These are phyloP conservation scores for Girardia tigrina DNA, from an alignment of 2,888 invertebrate genomes.

Conservation along the genomic window DNA sequence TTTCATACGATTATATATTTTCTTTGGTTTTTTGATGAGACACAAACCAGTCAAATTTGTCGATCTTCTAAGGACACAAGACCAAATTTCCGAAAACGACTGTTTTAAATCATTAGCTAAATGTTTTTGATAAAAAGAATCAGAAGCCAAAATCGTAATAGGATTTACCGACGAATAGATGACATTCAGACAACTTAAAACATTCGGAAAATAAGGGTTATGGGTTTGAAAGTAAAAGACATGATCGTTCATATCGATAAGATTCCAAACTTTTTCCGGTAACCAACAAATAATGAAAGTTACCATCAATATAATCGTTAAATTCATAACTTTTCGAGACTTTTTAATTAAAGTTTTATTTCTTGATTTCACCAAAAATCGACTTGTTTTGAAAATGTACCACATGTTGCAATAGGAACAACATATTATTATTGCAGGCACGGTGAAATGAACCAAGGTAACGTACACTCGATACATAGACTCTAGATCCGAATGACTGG, in stretches of 20 bases:
- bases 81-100: no score
- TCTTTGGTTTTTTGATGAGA: background rate
- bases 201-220: background rate
- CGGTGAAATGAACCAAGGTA: background rate
- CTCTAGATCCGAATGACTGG: no score
- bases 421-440: background rate
- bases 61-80: no score
- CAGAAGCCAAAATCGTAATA: background rate
- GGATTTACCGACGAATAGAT: background rate
- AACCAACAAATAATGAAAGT: constrained; percentile 12
- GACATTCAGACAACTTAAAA: background rate
- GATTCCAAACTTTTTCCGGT: background rate
- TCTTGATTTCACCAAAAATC: background rate
- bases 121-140: background rate
- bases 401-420: background rate
- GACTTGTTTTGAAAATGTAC: background rate
- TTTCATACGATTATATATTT: no score
- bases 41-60: background rate
- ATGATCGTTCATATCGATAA: background rate
- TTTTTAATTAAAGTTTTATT: background rate
- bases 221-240: background rate
- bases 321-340: background rate
- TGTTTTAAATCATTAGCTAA: background rate
- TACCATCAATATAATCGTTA: background rate
- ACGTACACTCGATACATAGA: background rate